These are phyloP conservation scores for Epinephelus lanceolatus DNA, from an alignment of 2,113 vertebrate species.

Conservation along the genomic window DNA sequence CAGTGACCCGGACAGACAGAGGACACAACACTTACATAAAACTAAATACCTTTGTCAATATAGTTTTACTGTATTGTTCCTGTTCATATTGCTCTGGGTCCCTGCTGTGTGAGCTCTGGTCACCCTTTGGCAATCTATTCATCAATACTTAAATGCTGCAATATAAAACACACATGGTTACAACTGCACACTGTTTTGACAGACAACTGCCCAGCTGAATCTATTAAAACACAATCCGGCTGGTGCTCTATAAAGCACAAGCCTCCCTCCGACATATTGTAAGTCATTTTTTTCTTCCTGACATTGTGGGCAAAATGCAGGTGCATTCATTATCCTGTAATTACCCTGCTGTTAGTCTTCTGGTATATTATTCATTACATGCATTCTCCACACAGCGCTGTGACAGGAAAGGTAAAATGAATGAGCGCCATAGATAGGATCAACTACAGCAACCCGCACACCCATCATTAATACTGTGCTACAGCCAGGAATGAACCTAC, in stretches of 20 bases:
- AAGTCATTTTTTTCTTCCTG: conserved; percentile 52
- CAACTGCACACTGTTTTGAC: conserved; percentile 34
- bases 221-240: conserved; percentile 41
- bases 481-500: conserved; percentile 69
- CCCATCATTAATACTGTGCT: conserved; percentile 76
- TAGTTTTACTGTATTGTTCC: conserved; percentile 38
- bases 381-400: conserved; percentile 69
- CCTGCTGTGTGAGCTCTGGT: background rate
- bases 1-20: conserved; percentile 26
- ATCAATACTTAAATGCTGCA: conserved; percentile 50
- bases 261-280: conserved; percentile 51
- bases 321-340: conserved; percentile 87
- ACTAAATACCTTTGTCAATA: conserved; percentile 59
- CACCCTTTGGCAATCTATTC: conserved; percentile 44
- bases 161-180: conserved; percentile 26
- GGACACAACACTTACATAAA: conserved; percentile 45
- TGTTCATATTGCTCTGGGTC: conserved; percentile 16
- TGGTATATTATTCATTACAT: conserved; percentile 84
- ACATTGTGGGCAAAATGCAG: conserved; percentile 83
- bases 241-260: conserved; percentile 5
- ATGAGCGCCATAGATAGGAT: conserved; percentile 72
- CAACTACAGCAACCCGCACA: conserved; percentile 64
- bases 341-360: conserved; percentile 85
- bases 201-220: conserved; percentile 40
- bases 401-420: conserved; percentile 83